Conservation (phyloP, 2,797 vertebrate genomes). For the Euphonia xanthogaster region DNA sequence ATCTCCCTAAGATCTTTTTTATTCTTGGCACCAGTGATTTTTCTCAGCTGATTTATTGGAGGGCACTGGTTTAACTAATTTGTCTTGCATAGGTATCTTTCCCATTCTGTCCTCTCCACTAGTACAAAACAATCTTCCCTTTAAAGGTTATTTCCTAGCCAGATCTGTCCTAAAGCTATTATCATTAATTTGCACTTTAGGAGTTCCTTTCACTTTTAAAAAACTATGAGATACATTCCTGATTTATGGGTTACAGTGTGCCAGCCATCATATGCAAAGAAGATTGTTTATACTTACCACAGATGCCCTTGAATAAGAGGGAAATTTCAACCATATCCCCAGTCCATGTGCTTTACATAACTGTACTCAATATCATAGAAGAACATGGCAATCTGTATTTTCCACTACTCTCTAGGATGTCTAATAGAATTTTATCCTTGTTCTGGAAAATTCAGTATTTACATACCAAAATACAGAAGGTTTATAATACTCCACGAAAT, state of each 20-base stretch:
- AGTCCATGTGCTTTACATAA: background rate
- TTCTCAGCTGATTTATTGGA: constrained; percentile 68
- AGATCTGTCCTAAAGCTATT: background rate
- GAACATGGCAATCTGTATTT: background rate
- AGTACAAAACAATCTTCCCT: background rate
- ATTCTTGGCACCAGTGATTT: constrained; percentile 64
- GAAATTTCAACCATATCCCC: background rate
- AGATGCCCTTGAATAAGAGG: background rate
- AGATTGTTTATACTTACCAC: constrained; percentile 31
- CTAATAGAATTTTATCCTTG: background rate
- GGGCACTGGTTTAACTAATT: constrained; percentile 63
- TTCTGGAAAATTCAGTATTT: background rate
- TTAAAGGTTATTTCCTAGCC: constrained; percentile 14
- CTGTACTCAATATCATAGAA: background rate
- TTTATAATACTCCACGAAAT: background rate
- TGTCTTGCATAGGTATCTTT: constrained; percentile 67
- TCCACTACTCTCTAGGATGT: background rate
- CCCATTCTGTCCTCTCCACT: constrained; percentile 16
- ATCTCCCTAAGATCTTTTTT: constrained; percentile 70
- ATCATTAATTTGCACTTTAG: constrained; percentile 15
- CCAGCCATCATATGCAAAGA: background rate
- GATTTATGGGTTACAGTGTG: background rate
- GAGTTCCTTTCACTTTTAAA: constrained; percentile 5
- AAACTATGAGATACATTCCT: background rate
- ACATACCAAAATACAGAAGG: background rate